Evolutionary conservation across 2,113 vertebrate species (phyloP), one percentile per base, ranked within the genome.

Genomic region (Oophaga pumilio): DNA sequence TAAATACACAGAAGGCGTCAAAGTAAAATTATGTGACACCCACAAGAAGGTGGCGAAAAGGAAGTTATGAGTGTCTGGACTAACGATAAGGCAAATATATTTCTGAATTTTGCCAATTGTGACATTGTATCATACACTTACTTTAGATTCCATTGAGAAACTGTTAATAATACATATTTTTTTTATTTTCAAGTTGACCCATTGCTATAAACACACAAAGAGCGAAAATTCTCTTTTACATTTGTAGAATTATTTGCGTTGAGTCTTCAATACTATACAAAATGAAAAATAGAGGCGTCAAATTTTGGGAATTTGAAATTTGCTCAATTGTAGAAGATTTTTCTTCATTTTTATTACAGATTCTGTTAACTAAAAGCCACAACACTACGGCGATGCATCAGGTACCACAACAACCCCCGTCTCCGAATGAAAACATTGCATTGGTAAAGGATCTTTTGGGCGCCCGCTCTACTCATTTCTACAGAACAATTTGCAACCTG

Each of bases 401-500:
- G 79, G 56, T 18, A 28, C 33, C 22, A 76, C 62, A 76, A 50
- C 69, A 33, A 82, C 81, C 68, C 17, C 53, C 43, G 33, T 17
- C 79, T 82, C 71, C 6, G 56, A 76, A 82, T 56, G 60, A 82
- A 78, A 87, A 53, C 57, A 76, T 87, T 81, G 53, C 14, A 64
- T 71, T 64, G 69, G 28, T 69, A 62, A 50, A 52, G n/a, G 33
- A 74, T 87, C 79, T 76, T 76, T 88, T 88, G 87, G 80, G 66
- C 71, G 68, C 66, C 1, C 57, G 71, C 49, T 53, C 62, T 66
- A 43, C 71, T 84, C 60, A 77, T 88, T 84, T 84, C 60, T 71
- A 28, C 87, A 88, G 49, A 88, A 88, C 87, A 77, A 88, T 88
- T 88, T 88, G 87, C 87, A 88, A 88, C 80, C 87, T 87, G 86